Evolutionary conservation across 2,797 vertebrate species (phyloP), one percentile per base, ranked within the genome.

Genomic region (Falco cherrug): DNA sequence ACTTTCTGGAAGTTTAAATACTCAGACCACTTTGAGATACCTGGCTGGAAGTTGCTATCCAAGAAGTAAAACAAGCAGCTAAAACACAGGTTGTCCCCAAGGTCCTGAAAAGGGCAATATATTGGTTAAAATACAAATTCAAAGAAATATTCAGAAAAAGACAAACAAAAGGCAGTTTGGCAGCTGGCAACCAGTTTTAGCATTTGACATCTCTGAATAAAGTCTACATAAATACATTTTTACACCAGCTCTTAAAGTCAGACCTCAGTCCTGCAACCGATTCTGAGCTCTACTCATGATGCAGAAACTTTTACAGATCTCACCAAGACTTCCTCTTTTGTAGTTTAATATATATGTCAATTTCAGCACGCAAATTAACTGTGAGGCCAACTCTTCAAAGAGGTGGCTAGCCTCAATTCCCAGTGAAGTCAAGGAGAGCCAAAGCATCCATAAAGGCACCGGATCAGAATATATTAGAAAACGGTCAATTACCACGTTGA

Each of bases 331-430:
- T n/a, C 7, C 16, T 74, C 39, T 67, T 54, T 31, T 60, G 7
- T 39, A 9, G 81, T 79, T 79, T 75, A 88, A 74, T 87, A 59
- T 22, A 60, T 92, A 65, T 53, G 39, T 35, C 68, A 75, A 67
- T 88, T 89, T 76, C 74, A 64, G 51, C 54, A 75, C 21, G 35
- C 63, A 92, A 92, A 91, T 89, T 60, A 94, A 64, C 68, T 77
- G 37, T 41, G 64, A 93, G 56, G 51, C 45, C 48, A 92, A 20
- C 18, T 59, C 77, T 84, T 75, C 57, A 53, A 89, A 82, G n/a
- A 84, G 31, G 67, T 90, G 67, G 57, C 41, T 87, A 60, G 28
- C 67, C 74, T 85, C 70, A 89, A 31, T 91, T 91, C 69, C 65
- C 87, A 86, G 37, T 18, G 77, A 96, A 83, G 65, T 51, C 71